These are phyloP conservation scores for Dioctria rufipes DNA, from an alignment of 2,888 invertebrate genomes.

Conservation along the genomic window DNA sequence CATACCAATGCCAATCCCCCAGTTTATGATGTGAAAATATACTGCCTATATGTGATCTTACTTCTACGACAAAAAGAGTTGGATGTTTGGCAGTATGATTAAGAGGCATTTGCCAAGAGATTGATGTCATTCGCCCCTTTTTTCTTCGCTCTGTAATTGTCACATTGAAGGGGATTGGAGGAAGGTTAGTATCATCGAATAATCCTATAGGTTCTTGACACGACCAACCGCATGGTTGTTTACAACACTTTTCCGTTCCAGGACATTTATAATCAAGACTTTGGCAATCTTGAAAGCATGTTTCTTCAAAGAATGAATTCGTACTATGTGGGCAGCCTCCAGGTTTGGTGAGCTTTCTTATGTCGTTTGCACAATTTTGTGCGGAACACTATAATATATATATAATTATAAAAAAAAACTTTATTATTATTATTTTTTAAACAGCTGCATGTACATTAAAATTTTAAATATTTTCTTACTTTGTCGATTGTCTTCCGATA, in stretches of 20 bases:
- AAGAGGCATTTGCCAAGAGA: conserved; percentile 57
- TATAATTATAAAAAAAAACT: conserved; percentile 14
- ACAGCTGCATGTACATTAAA: not conserved
- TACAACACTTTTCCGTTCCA: conserved; percentile 80
- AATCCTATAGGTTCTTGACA: conserved; percentile 77
- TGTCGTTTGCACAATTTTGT: conserved; percentile 62
- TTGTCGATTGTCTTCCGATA: conserved; percentile 41
- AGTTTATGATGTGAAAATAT: conserved; percentile 77
- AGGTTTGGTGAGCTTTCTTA: conserved; percentile 64
- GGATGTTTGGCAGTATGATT: conserved; percentile 55
- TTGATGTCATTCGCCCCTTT: conserved; percentile 53
- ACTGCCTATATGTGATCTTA: conserved; percentile 80
- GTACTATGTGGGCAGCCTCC: conserved; percentile 66
- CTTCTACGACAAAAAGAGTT: conserved; percentile 77
- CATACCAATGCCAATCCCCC: conserved; percentile 75
- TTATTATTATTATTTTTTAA: not conserved
- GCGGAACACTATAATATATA: conserved; percentile 48
- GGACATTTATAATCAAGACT: conserved; percentile 78
- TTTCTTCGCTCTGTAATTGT: conserved; percentile 74
- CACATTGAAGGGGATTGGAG: conserved; percentile 76
- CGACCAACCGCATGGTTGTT: conserved; percentile 78
- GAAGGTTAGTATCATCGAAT: conserved; percentile 73
- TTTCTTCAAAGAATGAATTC: conserved; percentile 62
- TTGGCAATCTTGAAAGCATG: conserved; percentile 67
- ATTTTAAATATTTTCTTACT: conserved; percentile 21